These are phyloP conservation scores for Anthopleura sola DNA, from an alignment of 64 coral and sea anemone species.

Conservation along the genomic window DNA sequence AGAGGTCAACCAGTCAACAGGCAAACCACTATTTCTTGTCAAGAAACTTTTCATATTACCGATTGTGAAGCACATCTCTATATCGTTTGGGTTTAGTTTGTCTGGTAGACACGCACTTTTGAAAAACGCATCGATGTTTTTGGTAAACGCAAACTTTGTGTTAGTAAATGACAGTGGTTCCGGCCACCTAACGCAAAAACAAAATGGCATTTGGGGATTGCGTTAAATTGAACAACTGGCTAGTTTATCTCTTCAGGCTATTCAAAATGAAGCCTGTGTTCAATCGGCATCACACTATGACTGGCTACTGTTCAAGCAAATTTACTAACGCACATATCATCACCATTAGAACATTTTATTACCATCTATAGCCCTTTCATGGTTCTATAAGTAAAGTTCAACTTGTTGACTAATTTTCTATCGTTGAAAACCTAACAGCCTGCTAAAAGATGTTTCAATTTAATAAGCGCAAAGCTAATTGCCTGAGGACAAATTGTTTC, in stretches of 20 bases:
- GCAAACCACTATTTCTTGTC: conserved; percentile 1
- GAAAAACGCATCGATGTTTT: not conserved
- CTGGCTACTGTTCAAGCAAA: not conserved
- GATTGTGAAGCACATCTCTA: not conserved
- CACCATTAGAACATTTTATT: not conserved
- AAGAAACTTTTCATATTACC: conserved; percentile 3
- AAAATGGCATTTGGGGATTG: not conserved
- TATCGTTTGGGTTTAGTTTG: not conserved
- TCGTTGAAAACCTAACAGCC: not conserved
- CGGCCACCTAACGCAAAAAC: too few species aligned
- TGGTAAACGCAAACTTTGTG: not conserved
- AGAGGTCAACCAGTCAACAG: conserved; percentile 4
- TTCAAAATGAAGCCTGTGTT: not conserved
- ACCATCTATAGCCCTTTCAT: not conserved
- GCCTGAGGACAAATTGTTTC: not conserved
- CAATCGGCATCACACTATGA: not conserved
- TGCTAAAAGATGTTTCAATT: conserved; percentile 19
- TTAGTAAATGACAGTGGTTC: not conserved
- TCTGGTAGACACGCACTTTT: not conserved
- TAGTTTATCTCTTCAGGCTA: not conserved
- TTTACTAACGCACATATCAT: not conserved
- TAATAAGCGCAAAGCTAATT: not conserved
- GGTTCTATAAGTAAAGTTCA: not conserved
- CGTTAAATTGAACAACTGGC: not conserved
- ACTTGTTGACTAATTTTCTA: not conserved